Conservation (phyloP, 2,113 vertebrate species). For the Turdus rufiventris region DNA sequence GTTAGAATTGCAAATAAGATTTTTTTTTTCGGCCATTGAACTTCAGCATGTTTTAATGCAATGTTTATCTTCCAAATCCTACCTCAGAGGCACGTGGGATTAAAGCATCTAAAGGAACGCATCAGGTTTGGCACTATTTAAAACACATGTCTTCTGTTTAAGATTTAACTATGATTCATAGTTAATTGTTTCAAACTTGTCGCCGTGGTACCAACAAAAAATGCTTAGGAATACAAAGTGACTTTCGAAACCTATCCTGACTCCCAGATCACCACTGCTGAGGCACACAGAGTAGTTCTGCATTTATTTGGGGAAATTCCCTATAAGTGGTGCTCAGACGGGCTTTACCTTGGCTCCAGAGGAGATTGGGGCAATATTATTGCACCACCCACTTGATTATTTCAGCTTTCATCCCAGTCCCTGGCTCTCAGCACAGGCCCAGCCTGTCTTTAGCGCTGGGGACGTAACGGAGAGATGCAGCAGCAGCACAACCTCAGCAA, state of each 20-base stretch:
- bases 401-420: neutral
- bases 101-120: neutral
- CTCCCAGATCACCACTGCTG: fast-evolving
- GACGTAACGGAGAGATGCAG: neutral
- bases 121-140: neutral
- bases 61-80: neutral
- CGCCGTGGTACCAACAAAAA: neutral
- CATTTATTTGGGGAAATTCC: neutral
- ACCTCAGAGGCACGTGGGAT: neutral
- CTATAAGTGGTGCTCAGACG: neutral
- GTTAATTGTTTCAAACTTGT: neutral
- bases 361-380: neutral
- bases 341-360: neutral
- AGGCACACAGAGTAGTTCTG: neutral
- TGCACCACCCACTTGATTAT: fast-evolving
- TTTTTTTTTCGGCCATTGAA: neutral
- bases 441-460: neutral
- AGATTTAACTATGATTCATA: neutral
- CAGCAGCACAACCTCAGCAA: neutral
- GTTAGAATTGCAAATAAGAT: neutral
- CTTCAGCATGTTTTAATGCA: neutral
- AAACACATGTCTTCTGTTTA: neutral
- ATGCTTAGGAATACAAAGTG: neutral
- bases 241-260: neutral
- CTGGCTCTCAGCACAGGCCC: neutral